Conservation (phyloP, 2,888 invertebrate species). For the Phragmatobia fuliginosa region DNA sequence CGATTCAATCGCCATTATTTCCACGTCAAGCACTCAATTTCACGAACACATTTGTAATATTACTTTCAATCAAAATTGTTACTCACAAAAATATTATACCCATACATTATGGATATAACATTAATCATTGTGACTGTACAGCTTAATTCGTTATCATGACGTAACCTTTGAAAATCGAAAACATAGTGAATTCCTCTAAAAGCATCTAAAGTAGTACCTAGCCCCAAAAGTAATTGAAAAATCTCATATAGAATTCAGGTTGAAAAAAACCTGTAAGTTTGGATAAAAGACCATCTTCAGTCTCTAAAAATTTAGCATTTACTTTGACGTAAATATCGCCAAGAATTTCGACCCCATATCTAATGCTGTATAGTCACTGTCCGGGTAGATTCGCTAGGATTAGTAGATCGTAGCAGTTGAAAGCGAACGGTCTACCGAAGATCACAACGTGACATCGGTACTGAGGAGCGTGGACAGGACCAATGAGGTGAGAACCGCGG, state of each 20-base stretch:
- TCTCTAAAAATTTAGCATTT: slow-evolving; percentile 3
- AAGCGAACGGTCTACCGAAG: slow-evolving; percentile 75
- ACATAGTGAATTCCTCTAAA: not conserved
- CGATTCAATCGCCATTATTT: not conserved
- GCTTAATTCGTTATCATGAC: not conserved
- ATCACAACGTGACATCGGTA: slow-evolving; percentile 76
- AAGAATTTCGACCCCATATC: slow-evolving; percentile 20
- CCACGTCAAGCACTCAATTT: not conserved
- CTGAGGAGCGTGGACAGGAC: slow-evolving; percentile 63
- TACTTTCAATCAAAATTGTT: not conserved
- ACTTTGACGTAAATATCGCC: slow-evolving; percentile 12
- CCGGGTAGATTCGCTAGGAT: slow-evolving; percentile 52
- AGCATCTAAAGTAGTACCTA: not conserved
- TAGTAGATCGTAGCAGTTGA: slow-evolving; percentile 77
- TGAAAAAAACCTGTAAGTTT: not conserved
- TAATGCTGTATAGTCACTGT: slow-evolving; percentile 1
- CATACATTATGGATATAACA: not conserved
- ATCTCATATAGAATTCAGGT: not conserved
- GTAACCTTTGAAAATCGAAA: not conserved
- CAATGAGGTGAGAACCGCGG: slow-evolving; percentile 63
- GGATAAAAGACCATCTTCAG: not conserved
- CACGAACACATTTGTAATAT: not conserved
- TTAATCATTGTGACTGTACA: not conserved
- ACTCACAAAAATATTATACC: not conserved
- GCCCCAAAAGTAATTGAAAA: not conserved